phyloP scores from a whole-genome alignment of 1,140 invertebrate genomes.

The Brachionus plicatilis region DNA sequence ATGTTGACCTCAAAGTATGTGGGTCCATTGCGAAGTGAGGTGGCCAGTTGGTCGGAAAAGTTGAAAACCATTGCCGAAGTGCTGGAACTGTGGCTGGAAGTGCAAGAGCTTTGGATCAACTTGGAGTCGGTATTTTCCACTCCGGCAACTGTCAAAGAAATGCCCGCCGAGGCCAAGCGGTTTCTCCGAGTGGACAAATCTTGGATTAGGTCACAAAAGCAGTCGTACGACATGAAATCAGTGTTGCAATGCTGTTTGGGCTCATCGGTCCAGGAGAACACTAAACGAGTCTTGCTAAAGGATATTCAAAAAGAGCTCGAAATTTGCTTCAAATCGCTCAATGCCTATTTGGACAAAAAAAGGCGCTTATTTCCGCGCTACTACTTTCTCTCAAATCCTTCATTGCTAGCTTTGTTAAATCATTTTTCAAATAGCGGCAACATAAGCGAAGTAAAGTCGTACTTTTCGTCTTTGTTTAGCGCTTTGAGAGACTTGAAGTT shows the following conservation, averaged over 20 bases:
- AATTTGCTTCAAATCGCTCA: constrained; percentile 54
- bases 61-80: constrained; percentile 55
- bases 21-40: constrained; percentile 53
- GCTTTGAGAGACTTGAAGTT: constrained; percentile 50
- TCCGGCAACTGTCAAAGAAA: constrained; percentile 57
- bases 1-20: constrained; percentile 44
- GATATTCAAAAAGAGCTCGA: constrained; percentile 55
- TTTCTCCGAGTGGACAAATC: constrained; percentile 49
- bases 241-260: constrained; percentile 52
- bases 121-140: constrained; percentile 57
- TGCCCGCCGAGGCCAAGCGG: constrained; percentile 57
- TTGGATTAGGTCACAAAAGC: constrained; percentile 52
- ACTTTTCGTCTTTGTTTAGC: constrained; percentile 52
- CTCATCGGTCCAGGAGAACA: constrained; percentile 49
- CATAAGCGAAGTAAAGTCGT: constrained; percentile 51
- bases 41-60: constrained; percentile 55
- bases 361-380: constrained; percentile 52
- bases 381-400: constrained; percentile 53
- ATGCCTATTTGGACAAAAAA: constrained; percentile 54
- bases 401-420: constrained; percentile 52
- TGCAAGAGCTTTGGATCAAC: constrained; percentile 55
- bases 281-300: constrained; percentile 50
- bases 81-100: constrained; percentile 55
- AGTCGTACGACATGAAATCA: constrained; percentile 54
- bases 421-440: constrained; percentile 45